These are phyloP conservation scores for Microplitis manilae DNA, from an alignment of 2,888 invertebrate species.

Conservation along the genomic window DNA sequence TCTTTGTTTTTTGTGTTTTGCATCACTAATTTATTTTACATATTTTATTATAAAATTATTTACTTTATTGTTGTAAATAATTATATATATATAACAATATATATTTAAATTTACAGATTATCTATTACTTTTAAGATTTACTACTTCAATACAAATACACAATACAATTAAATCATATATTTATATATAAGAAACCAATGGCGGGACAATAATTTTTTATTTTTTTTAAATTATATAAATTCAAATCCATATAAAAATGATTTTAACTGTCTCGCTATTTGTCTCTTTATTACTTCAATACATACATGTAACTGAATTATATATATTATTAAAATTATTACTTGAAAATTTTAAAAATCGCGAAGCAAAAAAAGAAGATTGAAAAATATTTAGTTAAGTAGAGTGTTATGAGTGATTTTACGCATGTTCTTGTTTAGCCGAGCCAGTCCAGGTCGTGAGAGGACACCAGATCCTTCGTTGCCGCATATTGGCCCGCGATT, in stretches of 20 bases:
- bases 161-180: slow-evolving; percentile 30
- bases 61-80: neutral
- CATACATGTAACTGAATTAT: neutral
- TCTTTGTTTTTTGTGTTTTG: neutral
- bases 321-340: neutral
- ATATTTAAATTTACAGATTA: slow-evolving; percentile 5
- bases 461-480: slow-evolving; percentile 85
- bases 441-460: slow-evolving; percentile 88
- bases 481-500: slow-evolving; percentile 93
- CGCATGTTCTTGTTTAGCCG: slow-evolving; percentile 81
- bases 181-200: slow-evolving; percentile 3
- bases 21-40: neutral
- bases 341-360: slow-evolving; percentile 4
- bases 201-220: neutral
- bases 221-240: neutral
- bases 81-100: neutral
- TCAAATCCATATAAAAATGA: neutral
- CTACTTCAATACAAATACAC: slow-evolving; percentile 32
- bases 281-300: neutral
- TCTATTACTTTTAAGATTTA: neutral
- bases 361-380: slow-evolving; percentile 35
- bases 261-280: neutral
- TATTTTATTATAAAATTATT: neutral
- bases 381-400: slow-evolving; percentile 55
- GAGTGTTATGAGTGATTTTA: slow-evolving; percentile 69